These are phyloP conservation scores for Cyprinodon brontotheroides DNA, from an alignment of 2,113 vertebrate species.

Conservation along the genomic window DNA sequence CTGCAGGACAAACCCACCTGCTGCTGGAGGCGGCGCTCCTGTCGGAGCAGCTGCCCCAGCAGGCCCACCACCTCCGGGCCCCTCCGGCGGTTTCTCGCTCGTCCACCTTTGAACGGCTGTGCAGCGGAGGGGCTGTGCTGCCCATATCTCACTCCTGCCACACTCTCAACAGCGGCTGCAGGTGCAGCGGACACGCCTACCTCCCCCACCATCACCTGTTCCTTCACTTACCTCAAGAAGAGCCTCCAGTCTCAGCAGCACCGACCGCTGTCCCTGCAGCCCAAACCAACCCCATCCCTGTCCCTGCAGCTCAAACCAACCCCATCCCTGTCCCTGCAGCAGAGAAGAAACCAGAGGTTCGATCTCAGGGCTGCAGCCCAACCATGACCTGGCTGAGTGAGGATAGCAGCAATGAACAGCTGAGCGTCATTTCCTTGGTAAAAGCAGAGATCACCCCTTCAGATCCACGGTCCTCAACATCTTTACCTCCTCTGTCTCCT, in stretches of 20 bases:
- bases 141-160: conserved; percentile 76
- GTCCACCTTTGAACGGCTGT: conserved; percentile 85
- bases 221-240: conserved; percentile 86
- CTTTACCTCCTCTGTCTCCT: conserved; percentile 46
- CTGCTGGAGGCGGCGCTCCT: conserved; percentile 83
- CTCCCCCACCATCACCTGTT: conserved; percentile 80
- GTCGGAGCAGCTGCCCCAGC: conserved; percentile 70
- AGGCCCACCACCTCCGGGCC: conserved; percentile 53
- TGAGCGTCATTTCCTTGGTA: conserved; percentile 64
- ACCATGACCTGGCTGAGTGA: conserved; percentile 83
- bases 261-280: conserved; percentile 15
- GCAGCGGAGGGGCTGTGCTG: conserved; percentile 66
- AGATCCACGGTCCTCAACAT: conserved; percentile 29
- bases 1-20: conserved; percentile 80
- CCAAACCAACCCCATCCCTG: conserved; percentile 33
- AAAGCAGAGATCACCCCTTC: conserved; percentile 38
- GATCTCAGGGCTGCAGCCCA: conserved; percentile 87
- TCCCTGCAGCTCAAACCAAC: conserved; percentile 61
- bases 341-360: conserved; percentile 86
- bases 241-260: conserved; percentile 77
- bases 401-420: conserved; percentile 71
- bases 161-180: conserved; percentile 70
- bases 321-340: conserved; percentile 65
- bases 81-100: conserved; percentile 74
- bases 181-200: conserved; percentile 76